Conservation (phyloP, 2,888 invertebrate species). For the Parnassius smintheus region DNA sequence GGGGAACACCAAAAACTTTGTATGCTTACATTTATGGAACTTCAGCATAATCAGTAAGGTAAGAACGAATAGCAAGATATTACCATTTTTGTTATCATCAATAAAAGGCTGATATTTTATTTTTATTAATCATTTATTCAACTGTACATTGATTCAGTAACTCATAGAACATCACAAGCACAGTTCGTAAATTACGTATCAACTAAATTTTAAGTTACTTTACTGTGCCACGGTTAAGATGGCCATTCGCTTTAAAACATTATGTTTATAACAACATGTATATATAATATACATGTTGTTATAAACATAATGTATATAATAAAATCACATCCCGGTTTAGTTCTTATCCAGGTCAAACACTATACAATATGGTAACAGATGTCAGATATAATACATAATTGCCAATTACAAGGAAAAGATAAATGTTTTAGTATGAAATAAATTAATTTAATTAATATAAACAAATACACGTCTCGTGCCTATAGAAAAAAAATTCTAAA, state of each 20-base stretch:
- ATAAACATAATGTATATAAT: too few relatives aligned
- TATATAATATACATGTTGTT: too few relatives aligned
- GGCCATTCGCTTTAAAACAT: constrained; percentile 49
- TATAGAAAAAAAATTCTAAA: constrained; percentile 77
- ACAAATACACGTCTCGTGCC: constrained; percentile 74
- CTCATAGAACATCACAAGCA: constrained; percentile 70
- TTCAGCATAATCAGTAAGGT: too few relatives aligned
- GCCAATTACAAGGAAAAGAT: constrained; percentile 51
- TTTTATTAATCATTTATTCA: constrained; percentile 77
- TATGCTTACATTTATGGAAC: too few relatives aligned
- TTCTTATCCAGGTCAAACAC: constrained; percentile 27
- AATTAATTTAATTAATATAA: constrained; percentile 74
- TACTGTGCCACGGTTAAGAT: constrained; percentile 51
- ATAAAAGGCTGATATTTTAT: constrained; percentile 38
- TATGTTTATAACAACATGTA: constrained; percentile 43
- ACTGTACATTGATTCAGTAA: constrained; percentile 77
- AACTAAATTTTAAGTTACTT: constrained; percentile 50
- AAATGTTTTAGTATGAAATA: constrained; percentile 67
- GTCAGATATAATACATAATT: constrained; percentile 45
- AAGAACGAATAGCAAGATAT: too few relatives aligned
- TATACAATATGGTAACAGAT: constrained; percentile 44
- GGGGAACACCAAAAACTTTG: too few relatives aligned
- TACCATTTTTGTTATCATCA: neutral
- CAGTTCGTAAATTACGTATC: constrained; percentile 50
- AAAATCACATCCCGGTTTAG: constrained; percentile 36